Evolutionary conservation across 1,140 invertebrate species (phyloP).

Genomic region (Lordiphosa stackelbergi): DNA sequence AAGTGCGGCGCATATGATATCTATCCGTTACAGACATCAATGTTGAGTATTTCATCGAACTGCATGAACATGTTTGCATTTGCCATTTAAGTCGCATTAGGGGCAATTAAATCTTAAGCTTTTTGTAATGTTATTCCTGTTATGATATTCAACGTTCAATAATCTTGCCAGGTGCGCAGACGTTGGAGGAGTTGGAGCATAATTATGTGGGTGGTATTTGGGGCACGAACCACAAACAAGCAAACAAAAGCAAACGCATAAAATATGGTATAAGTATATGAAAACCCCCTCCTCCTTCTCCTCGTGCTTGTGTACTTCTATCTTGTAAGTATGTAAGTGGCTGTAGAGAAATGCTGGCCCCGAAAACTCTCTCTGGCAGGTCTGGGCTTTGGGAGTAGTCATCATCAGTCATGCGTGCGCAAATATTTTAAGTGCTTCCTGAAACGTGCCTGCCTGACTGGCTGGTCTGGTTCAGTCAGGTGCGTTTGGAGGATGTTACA

Average conservation of each 20-base stretch:
- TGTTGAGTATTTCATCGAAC: not conserved
- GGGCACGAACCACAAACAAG: slow-evolving; percentile 46
- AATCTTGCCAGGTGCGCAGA: slow-evolving; percentile 27
- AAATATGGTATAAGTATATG: slow-evolving; percentile 31
- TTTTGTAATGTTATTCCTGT: slow-evolving; percentile 31
- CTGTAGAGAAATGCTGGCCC: not conserved
- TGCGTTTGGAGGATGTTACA: slow-evolving; percentile 1
- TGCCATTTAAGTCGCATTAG: slow-evolving; percentile 43
- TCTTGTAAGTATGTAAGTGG: no score
- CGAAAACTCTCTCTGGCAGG: slow-evolving; percentile 16
- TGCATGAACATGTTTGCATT: slow-evolving; percentile 43
- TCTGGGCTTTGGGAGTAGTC: slow-evolving; percentile 32
- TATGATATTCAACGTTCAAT: slow-evolving; percentile 48
- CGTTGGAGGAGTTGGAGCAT: slow-evolving; percentile 18
- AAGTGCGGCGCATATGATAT: slow-evolving; percentile 5
- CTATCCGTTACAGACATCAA: slow-evolving; percentile 15
- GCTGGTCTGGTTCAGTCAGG: slow-evolving; percentile 1
- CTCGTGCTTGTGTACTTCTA: no score
- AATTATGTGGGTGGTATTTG: slow-evolving; percentile 58
- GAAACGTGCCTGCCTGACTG: slow-evolving; percentile 43
- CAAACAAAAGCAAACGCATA: slow-evolving; percentile 41
- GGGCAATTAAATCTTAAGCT: slow-evolving; percentile 38
- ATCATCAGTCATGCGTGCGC: slow-evolving; percentile 71
- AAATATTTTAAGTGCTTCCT: slow-evolving; percentile 75
- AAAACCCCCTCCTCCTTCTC: not conserved